Percentiles rank a stretch among this genome's conserved stretches.
Conservation (phyloP, 2,888 invertebrate genomes). For the Argyra leucocephala region DNA sequence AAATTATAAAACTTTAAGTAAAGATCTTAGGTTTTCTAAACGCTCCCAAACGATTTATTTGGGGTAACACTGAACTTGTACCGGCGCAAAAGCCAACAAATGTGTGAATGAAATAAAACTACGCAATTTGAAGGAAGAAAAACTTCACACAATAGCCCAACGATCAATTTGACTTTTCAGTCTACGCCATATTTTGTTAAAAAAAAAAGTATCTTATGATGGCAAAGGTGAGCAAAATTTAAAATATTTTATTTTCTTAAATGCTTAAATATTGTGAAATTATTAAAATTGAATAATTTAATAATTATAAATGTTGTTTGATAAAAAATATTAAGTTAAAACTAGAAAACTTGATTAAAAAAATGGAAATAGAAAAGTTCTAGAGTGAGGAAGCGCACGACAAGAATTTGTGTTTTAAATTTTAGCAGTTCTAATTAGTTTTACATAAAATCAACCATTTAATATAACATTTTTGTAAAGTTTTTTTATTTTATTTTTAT, state of each 20-base stretch:
- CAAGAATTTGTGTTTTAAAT: conserved; percentile 5
- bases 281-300: conserved; percentile 5
- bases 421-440: conserved; percentile 9
- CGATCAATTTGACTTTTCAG: conserved; percentile 31
- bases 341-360: background rate
- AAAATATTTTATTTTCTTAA: background rate
- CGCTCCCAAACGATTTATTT: background rate
- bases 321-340: background rate
- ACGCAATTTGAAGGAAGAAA: background rate
- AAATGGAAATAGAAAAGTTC: background rate
- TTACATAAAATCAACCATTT: no score
- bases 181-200: conserved; percentile 36
- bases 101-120: background rate
- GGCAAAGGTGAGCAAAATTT: conserved; percentile 33
- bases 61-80: background rate
- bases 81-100: conserved; percentile 6
- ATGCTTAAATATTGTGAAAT: background rate
- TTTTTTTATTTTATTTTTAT: conserved; percentile 9
- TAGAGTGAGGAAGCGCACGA: background rate
- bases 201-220: conserved; percentile 35
- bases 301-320: no score
- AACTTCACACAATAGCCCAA: no score
- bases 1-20: no score
- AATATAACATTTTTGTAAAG: no score
- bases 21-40: no score